Conservation (phyloP, 2,797 vertebrate genomes). For the Lepilemur septentrionalis region DNA sequence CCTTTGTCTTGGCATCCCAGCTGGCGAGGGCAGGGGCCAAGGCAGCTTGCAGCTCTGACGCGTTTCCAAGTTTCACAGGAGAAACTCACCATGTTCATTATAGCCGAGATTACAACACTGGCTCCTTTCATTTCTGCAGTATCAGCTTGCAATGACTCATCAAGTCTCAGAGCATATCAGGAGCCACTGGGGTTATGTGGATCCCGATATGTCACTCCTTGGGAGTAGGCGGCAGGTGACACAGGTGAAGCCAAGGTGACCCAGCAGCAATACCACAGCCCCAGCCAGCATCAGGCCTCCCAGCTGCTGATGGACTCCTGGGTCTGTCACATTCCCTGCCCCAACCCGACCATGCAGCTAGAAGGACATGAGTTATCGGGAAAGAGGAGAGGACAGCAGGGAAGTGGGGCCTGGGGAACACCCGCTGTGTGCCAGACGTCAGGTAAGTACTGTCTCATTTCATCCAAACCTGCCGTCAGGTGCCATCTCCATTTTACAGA, state of each 20-base stretch:
- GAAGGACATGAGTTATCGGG: not conserved
- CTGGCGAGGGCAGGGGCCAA: not conserved
- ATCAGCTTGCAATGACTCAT: not conserved
- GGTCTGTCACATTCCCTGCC: not conserved
- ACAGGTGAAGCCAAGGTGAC: not conserved
- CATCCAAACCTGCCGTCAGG: not conserved
- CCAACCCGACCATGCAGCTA: too few species aligned
- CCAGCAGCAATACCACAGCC: not conserved
- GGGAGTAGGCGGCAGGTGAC: not conserved
- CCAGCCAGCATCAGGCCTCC: too few species aligned
- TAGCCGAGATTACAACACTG: not conserved
- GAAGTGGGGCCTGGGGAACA: not conserved
- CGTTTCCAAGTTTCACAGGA: not conserved
- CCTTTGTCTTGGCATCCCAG: not conserved
- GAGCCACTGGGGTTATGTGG: not conserved
- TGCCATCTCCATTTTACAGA: not conserved
- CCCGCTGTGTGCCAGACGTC: not conserved
- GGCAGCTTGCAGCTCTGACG: not conserved
- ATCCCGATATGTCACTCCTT: not conserved
- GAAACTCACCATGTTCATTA: not conserved
- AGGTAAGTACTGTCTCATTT: rapidly evolving
- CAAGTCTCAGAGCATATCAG: not conserved
- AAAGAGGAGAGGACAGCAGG: not conserved
- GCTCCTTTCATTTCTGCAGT: not conserved
- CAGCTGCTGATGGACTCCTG: not conserved